Base-by-base conservation (phyloP, 1,140 invertebrate genomes). In the Heterodera carotae region DNA sequence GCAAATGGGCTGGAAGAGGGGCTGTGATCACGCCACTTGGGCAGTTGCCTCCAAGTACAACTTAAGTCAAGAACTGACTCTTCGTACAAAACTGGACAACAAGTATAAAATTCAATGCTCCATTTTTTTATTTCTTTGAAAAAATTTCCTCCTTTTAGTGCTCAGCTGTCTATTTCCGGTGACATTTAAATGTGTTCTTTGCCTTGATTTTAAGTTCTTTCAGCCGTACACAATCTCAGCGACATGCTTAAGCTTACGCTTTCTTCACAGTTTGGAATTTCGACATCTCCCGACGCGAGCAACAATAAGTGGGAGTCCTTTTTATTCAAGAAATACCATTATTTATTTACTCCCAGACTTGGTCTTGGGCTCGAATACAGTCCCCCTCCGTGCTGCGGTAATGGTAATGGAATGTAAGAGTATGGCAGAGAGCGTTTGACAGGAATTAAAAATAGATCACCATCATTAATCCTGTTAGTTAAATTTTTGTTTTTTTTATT, bases 31-130 rank as follows among this genome's bases (percentile, higher is more conserved):
- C 4, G 74, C 80, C n/a, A 72, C 67, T n/a, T 87, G 76, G 69
- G 87, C 72, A 33, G 36, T 88, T 31, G 85, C 85, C 59, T 69
- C 80, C 39, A 88, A 85, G 69, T 87, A 87, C 66, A 76, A 73
- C 48, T 74, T 82, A 27, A 84, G 60, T 67, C 59, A 69, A 7
- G 85, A 88, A 59, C 69, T 87, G 31, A 75, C 76, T 75, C 27
- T 88, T 39, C 84, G 85, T 43, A 86, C 85, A 33, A 87, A 87
- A 76, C 69, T 87, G 39, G 82, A 87, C 80, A 87, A 87, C 76
- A 77, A 84, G 67, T 80, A 31, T 15, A n/a, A n/a, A n/a, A 56
- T 43, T 43, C 39, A 43, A 6, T 12, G 36, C 36, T 62, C 25
- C 33, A 6, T 62, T 59, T 62, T 15, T 31, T 25, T 7, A 36